phyloP scores from a whole-genome alignment of 2,797 vertebrate species.

The Ibycter americanus region DNA sequence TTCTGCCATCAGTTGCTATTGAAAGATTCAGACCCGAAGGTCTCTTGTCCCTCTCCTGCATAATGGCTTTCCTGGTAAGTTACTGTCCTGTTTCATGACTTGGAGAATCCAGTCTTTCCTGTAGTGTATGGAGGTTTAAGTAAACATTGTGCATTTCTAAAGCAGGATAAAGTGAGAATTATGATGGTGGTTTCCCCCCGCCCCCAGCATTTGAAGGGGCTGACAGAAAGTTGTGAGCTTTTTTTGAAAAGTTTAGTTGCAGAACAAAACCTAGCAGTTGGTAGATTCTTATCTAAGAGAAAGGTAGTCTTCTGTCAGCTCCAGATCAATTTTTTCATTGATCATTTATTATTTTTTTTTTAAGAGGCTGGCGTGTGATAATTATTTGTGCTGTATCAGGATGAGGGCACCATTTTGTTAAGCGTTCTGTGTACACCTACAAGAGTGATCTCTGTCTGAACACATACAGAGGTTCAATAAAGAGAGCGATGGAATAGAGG shows the following conservation, averaged over 20 bases:
- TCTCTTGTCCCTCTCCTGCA: neutral
- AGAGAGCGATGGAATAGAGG: neutral
- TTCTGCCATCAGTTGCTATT: neutral
- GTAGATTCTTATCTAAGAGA: neutral
- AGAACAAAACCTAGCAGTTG: neutral
- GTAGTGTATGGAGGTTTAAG: neutral
- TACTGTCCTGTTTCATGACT: neutral
- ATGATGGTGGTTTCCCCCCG: rapidly evolving
- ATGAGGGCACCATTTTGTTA: neutral
- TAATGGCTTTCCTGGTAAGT: neutral
- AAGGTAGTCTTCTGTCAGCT: neutral
- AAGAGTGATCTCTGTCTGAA: neutral
- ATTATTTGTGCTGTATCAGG: neutral
- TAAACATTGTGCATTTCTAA: neutral
- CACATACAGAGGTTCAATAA: neutral
- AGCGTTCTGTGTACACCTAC: neutral
- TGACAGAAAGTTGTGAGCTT: neutral
- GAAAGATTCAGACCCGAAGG: neutral
- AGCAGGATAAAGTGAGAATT: neutral
- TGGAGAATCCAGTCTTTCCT: neutral
- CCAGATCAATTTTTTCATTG: neutral
- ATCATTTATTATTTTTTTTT: neutral
- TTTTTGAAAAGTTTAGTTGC: neutral
- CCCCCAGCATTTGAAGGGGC: neutral
- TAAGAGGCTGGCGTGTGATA: neutral